Percentiles rank a stretch among this genome's conserved stretches.
Conservation (phyloP, 2,113 vertebrate species). For the Crotalus tigris region DNA sequence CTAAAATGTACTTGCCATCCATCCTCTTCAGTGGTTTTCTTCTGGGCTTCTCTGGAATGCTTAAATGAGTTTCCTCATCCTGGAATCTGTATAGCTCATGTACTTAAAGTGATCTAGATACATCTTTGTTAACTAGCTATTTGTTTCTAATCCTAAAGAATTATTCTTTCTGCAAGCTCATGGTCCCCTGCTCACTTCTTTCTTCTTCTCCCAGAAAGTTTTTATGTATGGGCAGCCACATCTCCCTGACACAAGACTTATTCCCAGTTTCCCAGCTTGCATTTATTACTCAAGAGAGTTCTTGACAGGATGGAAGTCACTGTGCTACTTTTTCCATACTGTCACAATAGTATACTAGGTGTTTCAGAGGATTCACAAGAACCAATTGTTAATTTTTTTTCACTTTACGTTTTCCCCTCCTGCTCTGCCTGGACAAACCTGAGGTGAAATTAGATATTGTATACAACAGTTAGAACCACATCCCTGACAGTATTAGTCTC, state of each 20-base stretch:
- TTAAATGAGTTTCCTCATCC: background rate
- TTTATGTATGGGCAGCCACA: background rate
- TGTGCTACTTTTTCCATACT: too few species aligned
- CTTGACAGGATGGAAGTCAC: too few species aligned
- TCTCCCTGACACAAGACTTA: background rate
- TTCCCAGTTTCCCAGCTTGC: background rate
- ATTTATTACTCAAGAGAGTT: background rate
- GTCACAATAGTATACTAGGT: too few species aligned
- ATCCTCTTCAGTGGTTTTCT: background rate
- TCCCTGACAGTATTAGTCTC: background rate
- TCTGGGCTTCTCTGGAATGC: background rate
- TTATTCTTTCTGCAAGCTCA: background rate
- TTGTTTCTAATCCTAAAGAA: background rate
- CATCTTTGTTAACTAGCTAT: background rate
- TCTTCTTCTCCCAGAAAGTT: background rate
- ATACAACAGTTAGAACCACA: background rate
- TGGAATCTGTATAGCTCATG: background rate
- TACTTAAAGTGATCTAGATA: background rate
- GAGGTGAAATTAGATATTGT: background rate
- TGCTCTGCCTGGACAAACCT: background rate
- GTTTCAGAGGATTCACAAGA: too few species aligned
- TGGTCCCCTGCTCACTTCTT: background rate
- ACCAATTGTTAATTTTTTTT: background rate
- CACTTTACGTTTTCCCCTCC: background rate
- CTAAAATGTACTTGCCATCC: background rate